Base-by-base conservation (phyloP, 2,113 vertebrate species). In the Hippocampus barbouri region DNA sequence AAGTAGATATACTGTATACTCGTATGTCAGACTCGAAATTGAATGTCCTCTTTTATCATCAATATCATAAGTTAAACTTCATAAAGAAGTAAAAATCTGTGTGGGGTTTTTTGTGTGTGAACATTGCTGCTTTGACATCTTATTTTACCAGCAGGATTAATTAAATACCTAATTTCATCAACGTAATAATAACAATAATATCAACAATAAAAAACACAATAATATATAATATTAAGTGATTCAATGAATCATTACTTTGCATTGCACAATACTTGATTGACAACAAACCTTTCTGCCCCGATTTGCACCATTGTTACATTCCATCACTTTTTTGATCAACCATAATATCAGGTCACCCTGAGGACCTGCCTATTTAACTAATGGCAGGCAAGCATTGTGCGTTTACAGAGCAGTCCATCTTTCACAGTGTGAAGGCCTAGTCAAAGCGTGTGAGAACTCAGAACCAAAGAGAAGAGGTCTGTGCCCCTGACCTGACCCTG, bases 401-500 rank as follows among this genome's bases (percentile, higher is more conserved):
- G 84, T 89, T 90, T 89, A 78, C 47, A 43, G 69, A 85, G 85
- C 71, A 56, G 79, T 88, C 80, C 83, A 86, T 83, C 72, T 81
- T 77, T 80, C 70, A 73, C 82, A 83, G 88, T 88, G 79, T 89
- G 79, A 88, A 80, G 79, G 83, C 86, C 82, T 83, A 78, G 76
- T 75, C 72, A 66, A 79, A 82, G 79, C 83, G 85, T 91, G 87
- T 88, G 87, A 79, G 85, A 88, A 84, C 84, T 77, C 80, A 80
- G 83, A 90, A 90, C 80, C 82, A 75, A 83, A 89, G 80, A 85
- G 79, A 89, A 81, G 82, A 85, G 86, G 80, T 88, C 84, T n/a
- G 54, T 89, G 87, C 75, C 87, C 87, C 86, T 81, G 87, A 84
- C 87, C 86, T 88, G 90, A 93, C 91, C 90, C 85, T 83, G 86